Evolutionary conservation across 2,797 vertebrate genomes (phyloP).

Genomic region (Cossypha niveicapilla): DNA sequence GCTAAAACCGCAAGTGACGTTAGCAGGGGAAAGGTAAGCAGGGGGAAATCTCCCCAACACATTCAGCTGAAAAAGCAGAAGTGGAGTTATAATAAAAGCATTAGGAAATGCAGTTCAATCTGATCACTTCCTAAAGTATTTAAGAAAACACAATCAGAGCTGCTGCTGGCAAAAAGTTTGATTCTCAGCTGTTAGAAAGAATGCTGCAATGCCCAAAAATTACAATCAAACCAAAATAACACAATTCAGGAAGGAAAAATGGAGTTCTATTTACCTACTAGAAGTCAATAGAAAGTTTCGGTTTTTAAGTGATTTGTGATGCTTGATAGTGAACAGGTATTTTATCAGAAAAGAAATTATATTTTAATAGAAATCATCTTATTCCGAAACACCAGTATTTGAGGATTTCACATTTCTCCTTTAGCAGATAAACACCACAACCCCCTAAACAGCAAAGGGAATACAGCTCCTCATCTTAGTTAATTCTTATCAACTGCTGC

Average conservation of each 20-base stretch:
- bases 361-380: neutral
- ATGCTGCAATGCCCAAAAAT: neutral
- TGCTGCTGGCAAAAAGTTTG: neutral
- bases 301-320: neutral
- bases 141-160: neutral
- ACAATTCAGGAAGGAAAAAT: neutral
- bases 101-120: neutral
- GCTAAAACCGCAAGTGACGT: neutral
- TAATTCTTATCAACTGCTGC: neutral
- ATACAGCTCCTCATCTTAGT: neutral
- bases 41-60: neutral
- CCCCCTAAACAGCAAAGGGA: neutral
- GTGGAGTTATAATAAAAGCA: neutral
- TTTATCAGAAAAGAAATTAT: neutral
- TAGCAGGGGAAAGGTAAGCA: neutral
- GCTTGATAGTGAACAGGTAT: neutral
- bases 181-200: neutral
- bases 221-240: neutral
- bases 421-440: neutral
- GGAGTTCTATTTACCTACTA: neutral
- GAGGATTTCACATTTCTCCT: neutral
- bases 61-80: conserved; percentile 9
- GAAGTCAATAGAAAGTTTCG: neutral
- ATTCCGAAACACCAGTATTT: neutral
- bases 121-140: neutral